These are phyloP conservation scores for Geotrupes spiniger DNA, from an alignment of 2,888 invertebrate species.

Conservation along the genomic window DNA sequence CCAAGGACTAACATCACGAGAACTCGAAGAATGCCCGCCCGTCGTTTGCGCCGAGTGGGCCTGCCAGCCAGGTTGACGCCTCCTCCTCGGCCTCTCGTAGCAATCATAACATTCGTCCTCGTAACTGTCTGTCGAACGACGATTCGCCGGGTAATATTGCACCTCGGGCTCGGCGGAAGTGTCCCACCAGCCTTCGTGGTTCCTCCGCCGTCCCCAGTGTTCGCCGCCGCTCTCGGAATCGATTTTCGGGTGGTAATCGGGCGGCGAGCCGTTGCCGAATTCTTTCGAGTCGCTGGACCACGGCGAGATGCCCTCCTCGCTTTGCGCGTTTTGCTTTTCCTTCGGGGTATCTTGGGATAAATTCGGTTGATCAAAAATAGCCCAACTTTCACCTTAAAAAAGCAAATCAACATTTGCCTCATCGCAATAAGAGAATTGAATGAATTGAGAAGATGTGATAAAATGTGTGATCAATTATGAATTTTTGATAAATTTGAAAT, in stretches of 20 bases:
- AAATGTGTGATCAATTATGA: too few relatives aligned
- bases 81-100: conserved; percentile 44
- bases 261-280: conserved; percentile 50
- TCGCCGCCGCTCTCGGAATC: conserved; percentile 53
- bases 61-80: conserved; percentile 31
- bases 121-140: conserved; percentile 48
- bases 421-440: too few relatives aligned
- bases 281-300: conserved; percentile 78
- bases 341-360: conserved; percentile 32
- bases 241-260: conserved; percentile 51
- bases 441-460: too few relatives aligned
- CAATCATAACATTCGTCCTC: conserved; percentile 49
- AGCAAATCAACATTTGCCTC: not conserved
- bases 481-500: too few relatives aligned
- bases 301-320: conserved; percentile 62
- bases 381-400: conserved; percentile 56
- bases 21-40: conserved; percentile 61
- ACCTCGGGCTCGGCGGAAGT: conserved; percentile 48
- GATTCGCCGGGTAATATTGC: conserved; percentile 40
- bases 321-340: conserved; percentile 41
- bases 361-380: conserved; percentile 56
- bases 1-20: conserved; percentile 78
- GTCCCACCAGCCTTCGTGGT: conserved; percentile 52
- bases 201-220: conserved; percentile 38
- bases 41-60: conserved; percentile 22